Percentiles rank a stretch among this genome's conserved stretches.
Conservation (phyloP, 2,113 vertebrate species). For the Trachemys scripta region DNA sequence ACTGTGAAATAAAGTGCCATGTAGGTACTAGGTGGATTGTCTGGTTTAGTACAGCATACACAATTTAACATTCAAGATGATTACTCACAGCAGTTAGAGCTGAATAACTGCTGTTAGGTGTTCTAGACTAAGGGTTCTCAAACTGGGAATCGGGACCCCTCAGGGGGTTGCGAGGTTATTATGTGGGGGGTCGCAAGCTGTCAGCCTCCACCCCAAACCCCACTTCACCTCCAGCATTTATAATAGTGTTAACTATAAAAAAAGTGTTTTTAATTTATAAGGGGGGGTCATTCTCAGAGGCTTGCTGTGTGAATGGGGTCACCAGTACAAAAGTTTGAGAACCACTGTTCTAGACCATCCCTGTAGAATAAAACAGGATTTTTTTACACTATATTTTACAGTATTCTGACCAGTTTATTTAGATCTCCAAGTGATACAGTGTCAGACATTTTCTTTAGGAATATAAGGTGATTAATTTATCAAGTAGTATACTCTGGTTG, state of each 20-base stretch:
- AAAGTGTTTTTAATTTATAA: too few species aligned
- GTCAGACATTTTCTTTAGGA: background rate
- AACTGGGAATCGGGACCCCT: too few species aligned
- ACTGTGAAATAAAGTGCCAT: background rate
- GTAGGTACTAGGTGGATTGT: background rate
- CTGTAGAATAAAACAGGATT: background rate
- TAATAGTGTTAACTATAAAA: too few species aligned
- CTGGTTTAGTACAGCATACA: background rate
- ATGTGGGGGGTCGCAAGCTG: too few species aligned
- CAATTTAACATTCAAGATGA: background rate
- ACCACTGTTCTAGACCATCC: background rate
- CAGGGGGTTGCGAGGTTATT: too few species aligned
- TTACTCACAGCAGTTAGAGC: background rate
- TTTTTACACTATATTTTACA: background rate
- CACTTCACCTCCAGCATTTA: too few species aligned
- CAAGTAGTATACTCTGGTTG: background rate
- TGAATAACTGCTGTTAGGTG: background rate
- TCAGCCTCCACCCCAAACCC: too few species aligned
- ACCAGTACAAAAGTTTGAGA: too few species aligned
- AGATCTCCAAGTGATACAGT: constrained; percentile 4
- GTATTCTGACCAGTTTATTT: background rate
- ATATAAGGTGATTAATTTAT: background rate
- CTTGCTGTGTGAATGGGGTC: too few species aligned
- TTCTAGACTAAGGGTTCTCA: background rate
- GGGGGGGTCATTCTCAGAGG: too few species aligned